phyloP scores from a whole-genome alignment of 2,888 invertebrate genomes.

The Brenthis hecate region DNA sequence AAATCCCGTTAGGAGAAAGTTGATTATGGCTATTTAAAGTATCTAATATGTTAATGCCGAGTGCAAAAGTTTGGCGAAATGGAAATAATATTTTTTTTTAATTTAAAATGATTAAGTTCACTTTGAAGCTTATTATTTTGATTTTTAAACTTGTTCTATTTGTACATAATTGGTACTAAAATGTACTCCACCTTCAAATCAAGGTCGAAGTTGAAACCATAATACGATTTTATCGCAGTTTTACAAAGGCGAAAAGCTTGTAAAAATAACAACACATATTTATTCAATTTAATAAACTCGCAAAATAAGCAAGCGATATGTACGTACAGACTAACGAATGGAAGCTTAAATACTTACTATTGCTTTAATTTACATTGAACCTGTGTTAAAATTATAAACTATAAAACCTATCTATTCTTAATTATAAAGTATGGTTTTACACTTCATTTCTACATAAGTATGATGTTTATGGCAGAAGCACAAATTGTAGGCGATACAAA shows the following conservation, averaged over 20 bases:
- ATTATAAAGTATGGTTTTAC: no score
- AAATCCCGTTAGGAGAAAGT: slow-evolving; percentile 23
- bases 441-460: no score
- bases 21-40: slow-evolving; percentile 15
- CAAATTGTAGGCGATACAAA: no score
- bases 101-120: slow-evolving; percentile 2
- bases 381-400: no score
- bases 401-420: no score
- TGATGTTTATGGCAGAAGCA: no score
- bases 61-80: slow-evolving; percentile 11
- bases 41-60: slow-evolving; percentile 12
- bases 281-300: no score
- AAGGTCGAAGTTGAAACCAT: not conserved
- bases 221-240: not conserved
- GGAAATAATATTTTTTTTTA: slow-evolving; percentile 11
- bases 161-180: not conserved
- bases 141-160: slow-evolving; percentile 5
- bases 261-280: not conserved
- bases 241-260: no score
- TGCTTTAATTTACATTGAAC: no score
- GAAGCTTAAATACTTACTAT: no score
- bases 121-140: slow-evolving; percentile 7
- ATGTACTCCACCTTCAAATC: slow-evolving; percentile 5
- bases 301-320: no score
- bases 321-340: no score